These are phyloP conservation scores for Notothenia coriiceps DNA, from an alignment of 2,113 vertebrate species.

Conservation along the genomic window DNA sequence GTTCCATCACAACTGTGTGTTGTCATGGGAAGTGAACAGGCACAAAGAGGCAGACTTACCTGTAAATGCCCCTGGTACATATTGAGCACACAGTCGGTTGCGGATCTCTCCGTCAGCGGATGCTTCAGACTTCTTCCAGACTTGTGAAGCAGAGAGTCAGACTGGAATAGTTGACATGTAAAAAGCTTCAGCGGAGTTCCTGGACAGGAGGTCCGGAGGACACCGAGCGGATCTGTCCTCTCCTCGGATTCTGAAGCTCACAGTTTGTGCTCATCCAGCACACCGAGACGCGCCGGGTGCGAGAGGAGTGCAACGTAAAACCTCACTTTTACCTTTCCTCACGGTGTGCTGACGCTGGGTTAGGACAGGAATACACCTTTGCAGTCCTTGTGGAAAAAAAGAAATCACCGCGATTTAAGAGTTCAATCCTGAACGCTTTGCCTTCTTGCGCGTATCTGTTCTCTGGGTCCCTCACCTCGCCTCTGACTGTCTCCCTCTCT, in stretches of 20 bases:
- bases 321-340: conserved; percentile 42
- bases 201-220: conserved; percentile 50
- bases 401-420: conserved; percentile 20
- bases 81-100: conserved; percentile 78
- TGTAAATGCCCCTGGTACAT: conserved; percentile 90
- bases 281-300: conserved; percentile 37
- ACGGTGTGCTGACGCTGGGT: not conserved
- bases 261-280: conserved; percentile 57
- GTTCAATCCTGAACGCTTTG: conserved; percentile 42
- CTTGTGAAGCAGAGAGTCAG: conserved; percentile 46
- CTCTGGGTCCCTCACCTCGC: conserved; percentile 1
- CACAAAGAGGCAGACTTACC: conserved; percentile 63
- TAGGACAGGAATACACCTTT: conserved; percentile 12
- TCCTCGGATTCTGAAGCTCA: conserved; percentile 74
- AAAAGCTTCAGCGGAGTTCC: conserved; percentile 32
- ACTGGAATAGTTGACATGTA: conserved; percentile 49
- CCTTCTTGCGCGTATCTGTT: not conserved
- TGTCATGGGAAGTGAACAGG: not conserved
- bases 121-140: conserved; percentile 68
- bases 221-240: conserved; percentile 74
- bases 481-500: conserved; percentile 3
- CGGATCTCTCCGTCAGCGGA: conserved; percentile 66
- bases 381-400: not conserved
- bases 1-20: conserved; percentile 9
- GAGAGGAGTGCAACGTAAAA: conserved; percentile 36